Evolutionary conservation across 2,888 invertebrate species (phyloP).

Genomic region (Cryptus armator): DNA sequence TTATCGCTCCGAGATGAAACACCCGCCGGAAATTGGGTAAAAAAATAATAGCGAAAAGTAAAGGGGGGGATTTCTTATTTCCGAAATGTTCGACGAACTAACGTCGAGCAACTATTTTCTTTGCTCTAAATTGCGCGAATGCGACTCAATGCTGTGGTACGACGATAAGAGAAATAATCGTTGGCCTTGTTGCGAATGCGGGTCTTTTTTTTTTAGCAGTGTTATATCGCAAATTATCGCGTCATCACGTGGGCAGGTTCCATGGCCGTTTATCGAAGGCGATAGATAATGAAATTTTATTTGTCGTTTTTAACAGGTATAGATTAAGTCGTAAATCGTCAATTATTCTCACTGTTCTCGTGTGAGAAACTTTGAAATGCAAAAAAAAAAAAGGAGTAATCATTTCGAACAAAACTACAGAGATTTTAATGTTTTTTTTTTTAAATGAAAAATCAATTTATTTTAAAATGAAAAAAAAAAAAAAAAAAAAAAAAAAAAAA

Average conservation of each 20-base stretch:
- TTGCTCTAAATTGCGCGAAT: slow-evolving; percentile 2
- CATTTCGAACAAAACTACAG: background rate
- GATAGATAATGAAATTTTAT: background rate
- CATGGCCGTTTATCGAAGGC: slow-evolving; percentile 38
- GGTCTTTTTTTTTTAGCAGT: slow-evolving; percentile 9
- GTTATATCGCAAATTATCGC: slow-evolving; percentile 28
- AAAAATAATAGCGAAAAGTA: background rate
- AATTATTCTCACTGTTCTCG: background rate
- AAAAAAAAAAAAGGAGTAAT: background rate
- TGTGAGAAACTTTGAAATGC: background rate
- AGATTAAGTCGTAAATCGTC: background rate
- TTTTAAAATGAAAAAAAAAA: background rate
- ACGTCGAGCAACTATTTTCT: background rate
- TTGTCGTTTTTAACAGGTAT: background rate
- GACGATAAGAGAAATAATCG: slow-evolving; percentile 34
- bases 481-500: background rate
- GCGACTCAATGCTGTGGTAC: background rate
- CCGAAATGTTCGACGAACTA: background rate
- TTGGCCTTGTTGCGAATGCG: slow-evolving; percentile 40
- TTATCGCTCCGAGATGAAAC: background rate
- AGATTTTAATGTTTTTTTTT: background rate
- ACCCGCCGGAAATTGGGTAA: background rate
- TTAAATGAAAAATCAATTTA: background rate
- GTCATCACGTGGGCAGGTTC: slow-evolving; percentile 13
- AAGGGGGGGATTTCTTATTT: background rate